phyloP scores from a whole-genome alignment of 2,888 invertebrate genomes.

The Hipparchia semele region DNA sequence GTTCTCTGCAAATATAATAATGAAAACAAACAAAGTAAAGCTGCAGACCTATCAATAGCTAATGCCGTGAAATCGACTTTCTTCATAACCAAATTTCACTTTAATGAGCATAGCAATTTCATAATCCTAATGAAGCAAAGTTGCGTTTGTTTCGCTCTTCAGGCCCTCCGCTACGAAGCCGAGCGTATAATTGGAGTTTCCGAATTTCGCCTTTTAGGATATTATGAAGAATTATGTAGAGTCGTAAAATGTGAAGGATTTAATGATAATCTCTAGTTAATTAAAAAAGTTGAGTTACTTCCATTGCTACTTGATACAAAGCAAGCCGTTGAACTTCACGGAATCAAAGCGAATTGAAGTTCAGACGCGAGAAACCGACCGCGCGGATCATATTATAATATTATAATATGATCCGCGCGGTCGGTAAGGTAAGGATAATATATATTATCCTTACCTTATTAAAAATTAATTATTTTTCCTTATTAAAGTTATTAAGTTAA shows the following conservation, averaged over 20 bases:
- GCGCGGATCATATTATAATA: too few species aligned
- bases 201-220: constrained; percentile 29
- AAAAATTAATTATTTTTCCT: too few species aligned
- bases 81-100: constrained; percentile 35
- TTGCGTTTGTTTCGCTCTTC: constrained; percentile 29
- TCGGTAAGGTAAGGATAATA: too few species aligned
- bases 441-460: too few species aligned
- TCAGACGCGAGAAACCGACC: background rate
- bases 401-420: too few species aligned
- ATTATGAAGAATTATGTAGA: constrained; percentile 26
- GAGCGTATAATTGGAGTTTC: constrained; percentile 32
- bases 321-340: background rate
- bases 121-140: constrained; percentile 37
- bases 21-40: constrained; percentile 8
- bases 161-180: constrained; percentile 27
- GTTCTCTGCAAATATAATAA: background rate
- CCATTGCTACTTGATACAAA: background rate
- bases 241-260: constrained; percentile 20
- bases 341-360: background rate
- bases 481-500: too few species aligned
- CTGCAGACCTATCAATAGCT: constrained; percentile 25
- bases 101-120: constrained; percentile 34
- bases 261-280: constrained; percentile 18
- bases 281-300: constrained; percentile 14
- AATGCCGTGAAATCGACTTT: constrained; percentile 31